Conservation (phyloP, 2,113 vertebrate species). For the Cavia porcellus region DNA sequence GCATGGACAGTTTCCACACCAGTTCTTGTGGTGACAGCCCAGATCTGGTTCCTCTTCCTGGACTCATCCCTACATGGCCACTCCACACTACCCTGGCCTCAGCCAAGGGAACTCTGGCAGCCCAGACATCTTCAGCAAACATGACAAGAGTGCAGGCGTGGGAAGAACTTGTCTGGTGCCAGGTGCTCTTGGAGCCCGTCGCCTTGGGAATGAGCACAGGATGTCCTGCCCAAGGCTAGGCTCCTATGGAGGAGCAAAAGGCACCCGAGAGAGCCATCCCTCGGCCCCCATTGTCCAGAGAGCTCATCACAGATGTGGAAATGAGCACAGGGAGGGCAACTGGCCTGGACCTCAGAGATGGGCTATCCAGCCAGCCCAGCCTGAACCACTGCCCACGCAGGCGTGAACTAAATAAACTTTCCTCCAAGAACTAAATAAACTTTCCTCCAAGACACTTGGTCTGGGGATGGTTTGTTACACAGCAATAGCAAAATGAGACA, state of each 20-base stretch:
- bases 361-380: not conserved
- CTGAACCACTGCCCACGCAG: not conserved
- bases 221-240: not conserved
- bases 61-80: not conserved
- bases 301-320: not conserved
- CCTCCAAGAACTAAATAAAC: not conserved
- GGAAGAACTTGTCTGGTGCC: not conserved
- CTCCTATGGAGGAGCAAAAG: not conserved
- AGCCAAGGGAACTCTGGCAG: not conserved
- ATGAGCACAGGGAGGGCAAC: not conserved
- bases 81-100: not conserved
- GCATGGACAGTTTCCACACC: not conserved
- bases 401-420: not conserved
- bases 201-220: not conserved
- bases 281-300: no score
- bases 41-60: not conserved
- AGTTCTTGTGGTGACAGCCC: not conserved
- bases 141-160: not conserved
- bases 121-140: no score
- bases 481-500: not conserved
- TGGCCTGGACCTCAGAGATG: not conserved
- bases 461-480: not conserved
- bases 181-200: not conserved
- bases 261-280: not conserved
- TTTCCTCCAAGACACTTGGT: not conserved